Base-by-base conservation (phyloP, 2,113 vertebrate genomes). In the Platichthys stellatus region DNA sequence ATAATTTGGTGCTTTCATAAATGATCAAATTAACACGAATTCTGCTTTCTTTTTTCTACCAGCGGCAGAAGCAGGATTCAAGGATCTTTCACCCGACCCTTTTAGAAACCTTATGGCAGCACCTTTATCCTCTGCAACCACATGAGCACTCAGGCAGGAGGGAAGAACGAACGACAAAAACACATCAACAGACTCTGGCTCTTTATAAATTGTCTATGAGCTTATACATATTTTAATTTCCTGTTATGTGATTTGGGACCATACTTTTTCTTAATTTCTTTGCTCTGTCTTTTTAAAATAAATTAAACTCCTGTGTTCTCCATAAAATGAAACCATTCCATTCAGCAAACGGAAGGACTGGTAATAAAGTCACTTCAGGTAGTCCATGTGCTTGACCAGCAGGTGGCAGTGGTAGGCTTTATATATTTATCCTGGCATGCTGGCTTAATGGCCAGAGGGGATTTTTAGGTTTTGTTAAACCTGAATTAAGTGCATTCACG, bases 31-130 rank as follows among this genome's bases (percentile, higher is more conserved):
- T 62, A 58, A 68, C 38, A 35, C 58, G 45, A 20, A 58, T 49
- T 80, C 9, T 61, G 3, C 18, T 70, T 53, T 24, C 23, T 76
- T 65, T 80, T 66, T 69, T 5, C 17, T 72, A 31, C 15, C 80
- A 95, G 94, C 82, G 35, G 79, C 85, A 49, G 78, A 84, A 3
- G 91, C 91, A 11, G 94, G 93, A 74, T 82, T 95, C 71, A 85
- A 90, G 76, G 78, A 91, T 75, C 81, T 92, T 53, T 80, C 92
- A n/a, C 80, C 90, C 2, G 88, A 93, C 53, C 60, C 82, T 15
- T 71, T 93, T 57, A 90, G 63, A 78, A 84, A 88, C 63, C 81
- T 94, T 20, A 84, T 95, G 21, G 72, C 59, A 49, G 71, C 69
- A 58, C 81, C 82, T 63, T 67, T 79, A 38, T 71, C 90, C 57